Percentiles rank a stretch among this genome's conserved stretches.
Conservation (phyloP, 2,888 invertebrate genomes). For the Platycheirus rosarum region DNA sequence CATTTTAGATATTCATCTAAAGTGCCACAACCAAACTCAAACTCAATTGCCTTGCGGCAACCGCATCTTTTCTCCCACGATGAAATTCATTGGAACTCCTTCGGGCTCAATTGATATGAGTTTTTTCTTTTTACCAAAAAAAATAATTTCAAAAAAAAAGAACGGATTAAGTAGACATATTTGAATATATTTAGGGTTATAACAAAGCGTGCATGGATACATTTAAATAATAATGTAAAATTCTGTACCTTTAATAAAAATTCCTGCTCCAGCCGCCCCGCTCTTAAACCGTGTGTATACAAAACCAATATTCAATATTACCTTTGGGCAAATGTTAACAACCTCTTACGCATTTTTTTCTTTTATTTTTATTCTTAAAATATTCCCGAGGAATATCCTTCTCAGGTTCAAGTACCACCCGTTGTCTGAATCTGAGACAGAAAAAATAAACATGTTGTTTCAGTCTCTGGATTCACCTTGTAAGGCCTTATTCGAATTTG, state of each 20-base stretch:
- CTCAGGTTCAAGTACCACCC: not conserved
- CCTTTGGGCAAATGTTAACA: constrained; percentile 53
- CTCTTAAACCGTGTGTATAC: constrained; percentile 16
- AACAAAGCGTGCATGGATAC: constrained; percentile 22
- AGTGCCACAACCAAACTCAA: too few relatives aligned
- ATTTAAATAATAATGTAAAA: constrained; percentile 17
- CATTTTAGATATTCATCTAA: constrained; percentile 36
- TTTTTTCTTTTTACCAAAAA: constrained; percentile 7
- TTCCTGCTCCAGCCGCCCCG: too few relatives aligned
- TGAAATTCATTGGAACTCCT: constrained; percentile 47
- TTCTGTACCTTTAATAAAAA: constrained; percentile 1
- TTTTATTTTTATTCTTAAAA: too few relatives aligned
- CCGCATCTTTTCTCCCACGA: constrained; percentile 19
- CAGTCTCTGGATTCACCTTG: constrained; percentile 5
- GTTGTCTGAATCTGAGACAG: not conserved
- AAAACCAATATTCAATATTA: constrained; percentile 66
- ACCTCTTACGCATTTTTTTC: constrained; percentile 6
- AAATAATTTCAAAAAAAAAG: constrained; percentile 2
- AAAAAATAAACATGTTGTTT: too few relatives aligned
- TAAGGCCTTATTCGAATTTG: constrained; percentile 21
- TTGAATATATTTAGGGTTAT: constrained; percentile 23
- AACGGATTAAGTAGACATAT: too few relatives aligned
- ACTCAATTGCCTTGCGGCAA: constrained; percentile 26
- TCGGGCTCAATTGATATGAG: constrained; percentile 31
- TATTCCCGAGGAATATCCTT: not conserved